Percentiles rank a stretch among this genome's conserved stretches.
phyloP scores from a whole-genome alignment of 53 echinoderm and acorn worm species.

The Hippasteria phrygiana region DNA sequence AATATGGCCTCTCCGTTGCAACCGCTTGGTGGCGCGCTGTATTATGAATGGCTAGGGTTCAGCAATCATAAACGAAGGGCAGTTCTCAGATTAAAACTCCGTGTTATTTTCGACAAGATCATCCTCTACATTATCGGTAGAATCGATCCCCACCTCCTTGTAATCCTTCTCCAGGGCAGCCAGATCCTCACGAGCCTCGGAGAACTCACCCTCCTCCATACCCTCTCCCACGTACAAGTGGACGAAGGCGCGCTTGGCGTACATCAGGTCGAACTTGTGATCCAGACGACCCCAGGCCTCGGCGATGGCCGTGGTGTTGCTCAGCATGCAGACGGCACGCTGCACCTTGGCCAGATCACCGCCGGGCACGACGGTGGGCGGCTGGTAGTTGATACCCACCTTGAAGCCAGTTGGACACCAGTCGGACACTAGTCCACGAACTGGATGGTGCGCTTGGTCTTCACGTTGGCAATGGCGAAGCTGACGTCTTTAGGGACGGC shows the following conservation, averaged over 20 bases:
- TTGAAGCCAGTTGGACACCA: constrained; percentile 99
- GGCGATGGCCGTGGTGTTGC: constrained; percentile 92
- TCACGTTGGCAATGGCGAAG: constrained; percentile 72
- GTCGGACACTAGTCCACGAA: too few relatives aligned
- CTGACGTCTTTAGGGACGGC: constrained; percentile 98
- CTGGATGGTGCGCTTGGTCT: constrained; percentile 90
- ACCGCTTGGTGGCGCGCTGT: too few relatives aligned
- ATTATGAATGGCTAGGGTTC: too few relatives aligned
- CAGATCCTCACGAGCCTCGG: constrained; percentile 97
- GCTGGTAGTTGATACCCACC: constrained; percentile 98
- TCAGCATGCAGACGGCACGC: constrained; percentile 96
- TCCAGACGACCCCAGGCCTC: constrained; percentile 86
- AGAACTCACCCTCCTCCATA: constrained; percentile 75
- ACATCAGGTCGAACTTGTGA: constrained; percentile 84
- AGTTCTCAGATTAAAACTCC: too few relatives aligned
- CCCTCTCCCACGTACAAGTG: constrained; percentile 84
- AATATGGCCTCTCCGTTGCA: too few relatives aligned
- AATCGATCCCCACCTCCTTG: constrained; percentile 72
- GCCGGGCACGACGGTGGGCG: constrained; percentile 96
- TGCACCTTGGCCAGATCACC: constrained; percentile 97
- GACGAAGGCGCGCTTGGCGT: constrained; percentile 87
- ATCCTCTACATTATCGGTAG: too few relatives aligned
- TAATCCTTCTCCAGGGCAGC: constrained; percentile 94
- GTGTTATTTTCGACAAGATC: too few relatives aligned
- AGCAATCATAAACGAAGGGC: too few relatives aligned